Evolutionary conservation across 2,113 vertebrate genomes (phyloP), one percentile per base, ranked within the genome.

Genomic region (Thalassarche chlororhynchos): DNA sequence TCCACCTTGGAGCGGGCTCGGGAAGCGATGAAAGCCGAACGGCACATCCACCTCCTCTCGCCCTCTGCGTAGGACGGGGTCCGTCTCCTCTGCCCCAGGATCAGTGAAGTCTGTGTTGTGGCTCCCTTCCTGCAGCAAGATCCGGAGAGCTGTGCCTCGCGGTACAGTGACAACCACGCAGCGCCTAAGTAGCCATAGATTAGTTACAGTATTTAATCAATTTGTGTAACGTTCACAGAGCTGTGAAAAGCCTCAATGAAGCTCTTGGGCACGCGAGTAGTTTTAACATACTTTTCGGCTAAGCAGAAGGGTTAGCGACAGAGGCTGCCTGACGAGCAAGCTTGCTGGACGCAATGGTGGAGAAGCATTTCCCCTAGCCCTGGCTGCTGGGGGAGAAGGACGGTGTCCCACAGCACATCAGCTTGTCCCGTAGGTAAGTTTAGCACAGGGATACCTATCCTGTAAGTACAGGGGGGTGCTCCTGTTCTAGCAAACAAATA

Each of bases 41-140:
- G 3, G 38, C 68, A 17, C 32, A 31, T n/a, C 38, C 82, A 19
- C 0, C 6, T n/a, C 44, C 66, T 36, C 51, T 23, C 2, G 0
- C 12, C 17, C 57, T 16, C 17, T 13, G 26, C 12, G 3, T 3
- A 3, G 14, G 38, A 25, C 12, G 3, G 20, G 46, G 32, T 26
- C 32, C 4, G 0, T 40, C 71, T 64, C 47, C 57, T 17, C 38
- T 15, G 44, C 18, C 2, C 42, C 55, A 8, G 47, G 40, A 14
- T 6, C 10, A 25, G 40, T 1, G 14, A 23, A 14, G 51, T 5
- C 78, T 6, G 6, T 3, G 40, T 8, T 4, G 4, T 3, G 25
- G 32, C 7, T 31, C 28, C 66, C 57, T 46, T 58, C 55, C 69
- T 8, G 36, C 74, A 20, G 62, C 42, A 17, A 51, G 60, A 20